Percentiles rank a stretch among this genome's conserved stretches.
phyloP scores from a whole-genome alignment of 2,113 vertebrate species.

The Bubo bubo region DNA sequence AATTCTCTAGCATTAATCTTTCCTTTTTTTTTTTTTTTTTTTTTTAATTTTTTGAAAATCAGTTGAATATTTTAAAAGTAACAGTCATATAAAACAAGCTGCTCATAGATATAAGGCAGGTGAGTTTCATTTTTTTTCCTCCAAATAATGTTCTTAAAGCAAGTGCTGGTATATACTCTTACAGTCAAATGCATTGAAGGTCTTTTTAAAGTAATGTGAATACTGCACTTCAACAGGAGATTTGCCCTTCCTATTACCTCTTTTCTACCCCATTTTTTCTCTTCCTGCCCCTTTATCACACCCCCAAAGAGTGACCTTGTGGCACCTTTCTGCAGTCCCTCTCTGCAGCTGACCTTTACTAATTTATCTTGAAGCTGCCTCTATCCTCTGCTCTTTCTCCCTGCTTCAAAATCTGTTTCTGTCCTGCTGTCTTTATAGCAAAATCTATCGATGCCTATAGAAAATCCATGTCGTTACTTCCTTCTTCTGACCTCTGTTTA shows the following conservation, averaged over 20 bases:
- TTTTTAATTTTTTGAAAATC: too few relatives aligned
- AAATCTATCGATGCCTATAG: neutral
- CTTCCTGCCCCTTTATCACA: neutral
- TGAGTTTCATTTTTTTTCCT: too few relatives aligned
- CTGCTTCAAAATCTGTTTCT: neutral
- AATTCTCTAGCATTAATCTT: neutral
- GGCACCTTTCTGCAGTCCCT: neutral
- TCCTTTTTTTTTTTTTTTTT: too few relatives aligned
- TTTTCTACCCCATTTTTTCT: neutral
- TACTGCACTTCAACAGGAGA: neutral
- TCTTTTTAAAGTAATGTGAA: neutral
- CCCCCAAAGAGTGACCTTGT: neutral
- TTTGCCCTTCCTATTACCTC: neutral
- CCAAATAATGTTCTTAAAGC: neutral
- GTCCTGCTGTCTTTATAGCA: neutral
- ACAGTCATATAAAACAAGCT: too few relatives aligned
- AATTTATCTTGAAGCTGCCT: neutral
- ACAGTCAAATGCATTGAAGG: neutral
- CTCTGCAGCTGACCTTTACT: neutral
- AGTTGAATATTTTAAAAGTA: too few relatives aligned
- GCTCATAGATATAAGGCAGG: too few relatives aligned
- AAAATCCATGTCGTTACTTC: slow-evolving; percentile 10
- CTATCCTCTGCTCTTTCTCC: neutral
- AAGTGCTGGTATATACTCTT: neutral
- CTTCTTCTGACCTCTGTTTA: neutral